Conservation (phyloP, 1,140 invertebrate genomes). For the Monochamus saltuarius region DNA sequence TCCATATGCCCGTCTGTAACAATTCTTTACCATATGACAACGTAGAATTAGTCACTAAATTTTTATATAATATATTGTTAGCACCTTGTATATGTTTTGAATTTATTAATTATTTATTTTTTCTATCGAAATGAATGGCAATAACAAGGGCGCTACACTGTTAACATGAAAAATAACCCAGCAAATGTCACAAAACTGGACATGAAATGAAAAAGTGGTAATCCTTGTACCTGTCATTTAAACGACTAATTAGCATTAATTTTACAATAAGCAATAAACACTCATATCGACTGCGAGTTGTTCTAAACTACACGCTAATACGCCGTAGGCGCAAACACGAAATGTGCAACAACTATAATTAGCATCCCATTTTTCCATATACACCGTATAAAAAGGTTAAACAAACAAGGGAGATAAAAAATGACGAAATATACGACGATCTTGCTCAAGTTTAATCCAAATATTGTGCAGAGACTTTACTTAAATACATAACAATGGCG, state of each 20-base stretch:
- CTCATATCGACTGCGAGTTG: not conserved
- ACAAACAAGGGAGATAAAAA: constrained; percentile 33
- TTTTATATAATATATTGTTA: too few relatives aligned
- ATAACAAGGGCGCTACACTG: too few relatives aligned
- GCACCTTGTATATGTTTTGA: too few relatives aligned
- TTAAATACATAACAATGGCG: constrained; percentile 29
- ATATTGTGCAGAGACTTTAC: constrained; percentile 28
- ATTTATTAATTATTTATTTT: too few relatives aligned
- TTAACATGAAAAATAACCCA: too few relatives aligned
- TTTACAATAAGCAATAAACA: constrained; percentile 11
- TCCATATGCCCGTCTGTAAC: too few relatives aligned
- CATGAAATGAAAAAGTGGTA: not conserved
- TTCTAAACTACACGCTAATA: not conserved
- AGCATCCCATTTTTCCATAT: too few relatives aligned
- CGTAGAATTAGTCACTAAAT: too few relatives aligned
- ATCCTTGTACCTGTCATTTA: constrained; percentile 19
- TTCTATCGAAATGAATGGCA: too few relatives aligned
- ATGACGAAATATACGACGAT: constrained; percentile 26
- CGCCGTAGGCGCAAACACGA: not conserved
- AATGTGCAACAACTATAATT: too few relatives aligned
- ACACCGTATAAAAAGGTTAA: constrained; percentile 26
- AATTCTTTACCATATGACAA: too few relatives aligned
- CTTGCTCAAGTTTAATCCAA: constrained; percentile 24
- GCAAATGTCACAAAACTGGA: too few relatives aligned
- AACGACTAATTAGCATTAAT: not conserved